These are phyloP conservation scores for Nerophis lumbriciformis DNA, from an alignment of 2,113 vertebrate genomes.

Conservation along the genomic window DNA sequence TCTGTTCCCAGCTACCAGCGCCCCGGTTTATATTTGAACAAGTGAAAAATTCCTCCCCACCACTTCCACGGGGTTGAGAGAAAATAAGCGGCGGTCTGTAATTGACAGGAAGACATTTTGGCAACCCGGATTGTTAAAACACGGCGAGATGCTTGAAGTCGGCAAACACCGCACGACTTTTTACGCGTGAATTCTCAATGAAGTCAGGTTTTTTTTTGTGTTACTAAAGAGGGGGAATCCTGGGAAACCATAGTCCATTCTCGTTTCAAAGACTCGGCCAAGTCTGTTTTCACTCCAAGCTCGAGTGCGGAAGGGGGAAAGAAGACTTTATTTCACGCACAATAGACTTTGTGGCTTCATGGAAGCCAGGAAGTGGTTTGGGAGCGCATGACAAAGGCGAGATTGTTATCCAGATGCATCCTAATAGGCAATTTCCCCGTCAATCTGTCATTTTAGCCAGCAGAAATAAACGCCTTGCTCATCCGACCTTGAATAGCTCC, in stretches of 20 bases:
- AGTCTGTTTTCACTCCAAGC: slow-evolving; percentile 46
- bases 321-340: slow-evolving; percentile 36
- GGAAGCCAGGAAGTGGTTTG: slow-evolving; percentile 56
- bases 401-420: slow-evolving; percentile 56
- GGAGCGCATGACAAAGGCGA: slow-evolving; percentile 43
- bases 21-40: slow-evolving; percentile 71
- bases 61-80: slow-evolving; percentile 56
- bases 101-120: slow-evolving; percentile 61
- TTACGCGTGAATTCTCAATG: too few species aligned
- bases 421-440: slow-evolving; percentile 56
- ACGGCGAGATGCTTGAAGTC: slow-evolving; percentile 42
- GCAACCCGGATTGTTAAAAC: slow-evolving; percentile 65
- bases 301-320: slow-evolving; percentile 35
- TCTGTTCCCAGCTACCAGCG: slow-evolving; percentile 65
- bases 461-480: slow-evolving; percentile 43
- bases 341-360: slow-evolving; percentile 34
- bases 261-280: not conserved
- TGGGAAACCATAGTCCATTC: too few species aligned
- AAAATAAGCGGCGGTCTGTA: slow-evolving; percentile 57
- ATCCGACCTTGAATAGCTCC: not conserved
- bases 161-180: slow-evolving; percentile 38
- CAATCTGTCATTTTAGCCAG: slow-evolving; percentile 61
- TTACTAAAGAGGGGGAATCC: too few species aligned
- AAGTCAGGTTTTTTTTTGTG: too few species aligned
- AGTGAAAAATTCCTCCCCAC: slow-evolving; percentile 63